Evolutionary conservation across 2,797 vertebrate genomes (phyloP).

Genomic region (Molossus alvarezi): DNA sequence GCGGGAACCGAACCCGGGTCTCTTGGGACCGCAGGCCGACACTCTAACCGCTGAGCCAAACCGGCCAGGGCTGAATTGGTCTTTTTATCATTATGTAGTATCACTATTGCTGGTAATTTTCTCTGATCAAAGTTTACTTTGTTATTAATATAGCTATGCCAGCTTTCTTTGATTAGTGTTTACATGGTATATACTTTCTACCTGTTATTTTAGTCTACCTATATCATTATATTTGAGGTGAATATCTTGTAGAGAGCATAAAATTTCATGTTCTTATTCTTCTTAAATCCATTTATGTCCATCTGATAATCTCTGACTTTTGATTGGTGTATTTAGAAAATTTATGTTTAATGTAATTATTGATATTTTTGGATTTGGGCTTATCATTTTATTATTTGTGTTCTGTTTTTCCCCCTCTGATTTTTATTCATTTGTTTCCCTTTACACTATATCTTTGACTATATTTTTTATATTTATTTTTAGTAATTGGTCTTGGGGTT

Average conservation of each 20-base stretch:
- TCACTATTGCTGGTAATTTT: background rate
- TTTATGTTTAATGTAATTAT: conserved; percentile 42
- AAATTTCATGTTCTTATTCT: background rate
- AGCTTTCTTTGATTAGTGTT: conserved; percentile 5
- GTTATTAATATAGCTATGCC: background rate
- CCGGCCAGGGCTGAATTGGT: background rate
- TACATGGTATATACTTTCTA: background rate
- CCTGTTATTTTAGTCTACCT: conserved; percentile 20
- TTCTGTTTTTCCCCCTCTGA: background rate
- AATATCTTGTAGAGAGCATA: background rate
- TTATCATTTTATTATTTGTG: background rate
- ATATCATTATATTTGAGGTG: conserved; percentile 38
- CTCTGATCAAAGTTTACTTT: conserved; percentile 51
- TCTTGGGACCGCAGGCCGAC: no score
- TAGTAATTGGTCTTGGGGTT: background rate
- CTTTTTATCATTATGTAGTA: background rate
- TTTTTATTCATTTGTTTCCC: background rate
- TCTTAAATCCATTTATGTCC: conserved; percentile 7
- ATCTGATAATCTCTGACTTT: conserved; percentile 27
- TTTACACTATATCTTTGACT: background rate
- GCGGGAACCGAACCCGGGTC: no score
- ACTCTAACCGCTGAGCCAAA: no score
- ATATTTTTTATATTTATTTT: background rate
- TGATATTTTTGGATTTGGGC: conserved; percentile 5
- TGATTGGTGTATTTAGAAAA: background rate